A percentile compares a stretch with the other conserved stretches of the same genome.
Evolutionary conservation across 1,140 invertebrate genomes (phyloP).

Genomic region (Cataglyphis hispanica): DNA sequence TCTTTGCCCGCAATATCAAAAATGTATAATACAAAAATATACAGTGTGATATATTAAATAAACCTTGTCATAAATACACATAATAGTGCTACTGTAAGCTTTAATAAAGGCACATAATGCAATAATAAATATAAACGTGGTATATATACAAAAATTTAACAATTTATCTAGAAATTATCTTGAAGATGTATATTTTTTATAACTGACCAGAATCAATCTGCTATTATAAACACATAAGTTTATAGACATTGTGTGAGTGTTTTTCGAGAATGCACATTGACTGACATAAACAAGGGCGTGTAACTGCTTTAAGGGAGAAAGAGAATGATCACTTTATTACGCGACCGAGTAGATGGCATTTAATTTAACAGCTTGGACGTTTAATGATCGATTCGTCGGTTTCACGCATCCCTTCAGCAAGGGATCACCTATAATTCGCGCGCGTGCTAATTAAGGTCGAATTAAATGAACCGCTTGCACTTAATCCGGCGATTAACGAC

Average conservation of each 20-base stretch:
- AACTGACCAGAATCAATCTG: not conserved
- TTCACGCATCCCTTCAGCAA: slow-evolving; percentile 67
- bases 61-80: not conserved
- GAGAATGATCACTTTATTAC: slow-evolving; percentile 80
- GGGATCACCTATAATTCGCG: slow-evolving; percentile 35
- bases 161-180: not conserved
- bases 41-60: not conserved
- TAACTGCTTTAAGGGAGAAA: slow-evolving; percentile 22
- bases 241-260: not conserved
- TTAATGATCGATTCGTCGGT: slow-evolving; percentile 82
- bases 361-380: slow-evolving; percentile 81
- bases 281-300: not conserved
- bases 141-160: not conserved
- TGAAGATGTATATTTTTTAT: not conserved
- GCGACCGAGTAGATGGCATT: slow-evolving; percentile 75
- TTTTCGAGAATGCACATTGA: not conserved
- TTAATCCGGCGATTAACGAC: slow-evolving; percentile 60
- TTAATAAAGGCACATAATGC: not conserved
- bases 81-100: not conserved
- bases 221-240: not conserved
- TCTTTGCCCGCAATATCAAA: not conserved
- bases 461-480: slow-evolving; percentile 63
- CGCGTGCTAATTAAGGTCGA: slow-evolving; percentile 37
- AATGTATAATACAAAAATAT: not conserved
- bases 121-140: not conserved